These are phyloP conservation scores for Apodemia duryi DNA, from an alignment of 2,888 invertebrate species.

Conservation along the genomic window DNA sequence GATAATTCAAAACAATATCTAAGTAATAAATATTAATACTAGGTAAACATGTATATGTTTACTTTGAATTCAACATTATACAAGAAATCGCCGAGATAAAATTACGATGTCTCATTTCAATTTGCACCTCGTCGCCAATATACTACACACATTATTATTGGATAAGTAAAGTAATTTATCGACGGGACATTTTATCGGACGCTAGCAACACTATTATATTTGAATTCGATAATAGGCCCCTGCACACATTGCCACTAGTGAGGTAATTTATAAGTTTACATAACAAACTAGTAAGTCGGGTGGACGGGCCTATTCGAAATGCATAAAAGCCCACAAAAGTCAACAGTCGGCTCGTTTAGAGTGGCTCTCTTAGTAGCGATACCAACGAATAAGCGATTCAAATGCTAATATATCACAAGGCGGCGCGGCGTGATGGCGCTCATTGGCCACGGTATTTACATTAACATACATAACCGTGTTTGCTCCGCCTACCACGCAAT, in stretches of 20 bases:
- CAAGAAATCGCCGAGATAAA: constrained; percentile 33
- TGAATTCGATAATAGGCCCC: constrained; percentile 43
- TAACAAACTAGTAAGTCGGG: constrained; percentile 37
- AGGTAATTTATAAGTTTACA: constrained; percentile 48
- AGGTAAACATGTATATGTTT: not conserved
- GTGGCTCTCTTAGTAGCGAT: constrained; percentile 42
- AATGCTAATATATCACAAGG: constrained; percentile 78
- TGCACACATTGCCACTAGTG: too few species aligned
- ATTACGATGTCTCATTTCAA: constrained; percentile 44
- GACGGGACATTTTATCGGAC: constrained; percentile 44
- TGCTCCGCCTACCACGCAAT: constrained; percentile 60
- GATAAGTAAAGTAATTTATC: constrained; percentile 56
- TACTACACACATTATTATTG: constrained; percentile 43
- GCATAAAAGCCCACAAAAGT: constrained; percentile 51
- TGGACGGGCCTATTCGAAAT: constrained; percentile 46
- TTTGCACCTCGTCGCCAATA: constrained; percentile 45
- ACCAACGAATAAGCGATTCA: constrained; percentile 69
- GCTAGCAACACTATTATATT: constrained; percentile 35
- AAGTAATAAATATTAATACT: not conserved
- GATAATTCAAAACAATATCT: not conserved
- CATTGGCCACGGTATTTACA: constrained; percentile 71
- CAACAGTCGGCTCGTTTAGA: constrained; percentile 34
- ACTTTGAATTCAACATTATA: not conserved
- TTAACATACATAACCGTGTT: constrained; percentile 67
- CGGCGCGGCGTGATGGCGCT: constrained; percentile 63